A percentile compares a stretch with the other conserved stretches of the same genome.
Evolutionary conservation across 1,140 invertebrate species (phyloP).

Genomic region (Ctenoplectra terminalis): DNA sequence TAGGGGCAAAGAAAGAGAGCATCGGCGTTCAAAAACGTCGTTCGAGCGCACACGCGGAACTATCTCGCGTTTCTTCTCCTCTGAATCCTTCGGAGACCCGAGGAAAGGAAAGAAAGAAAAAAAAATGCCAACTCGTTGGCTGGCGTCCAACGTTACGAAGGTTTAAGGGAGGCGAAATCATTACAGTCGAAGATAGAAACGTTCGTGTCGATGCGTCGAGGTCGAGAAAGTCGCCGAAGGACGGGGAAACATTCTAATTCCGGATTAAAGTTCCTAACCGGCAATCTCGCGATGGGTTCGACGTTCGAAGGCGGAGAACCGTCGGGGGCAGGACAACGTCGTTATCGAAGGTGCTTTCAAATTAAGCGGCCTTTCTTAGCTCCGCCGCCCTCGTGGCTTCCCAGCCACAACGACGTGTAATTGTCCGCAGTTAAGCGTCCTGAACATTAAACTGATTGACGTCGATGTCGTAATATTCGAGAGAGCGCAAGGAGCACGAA

Average conservation of each 20-base stretch:
- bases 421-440: slow-evolving; percentile 68
- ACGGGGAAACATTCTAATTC: slow-evolving; percentile 72
- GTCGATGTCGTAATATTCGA: slow-evolving; percentile 43
- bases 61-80: neutral
- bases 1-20: neutral
- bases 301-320: slow-evolving; percentile 38
- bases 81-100: neutral
- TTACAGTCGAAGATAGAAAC: neutral
- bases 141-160: neutral
- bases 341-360: slow-evolving; percentile 75
- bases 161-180: slow-evolving; percentile 9
- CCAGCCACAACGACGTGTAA: slow-evolving; percentile 69
- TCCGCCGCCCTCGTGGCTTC: slow-evolving; percentile 49
- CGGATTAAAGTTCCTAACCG: slow-evolving; percentile 76
- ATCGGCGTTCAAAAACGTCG: neutral
- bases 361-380: slow-evolving; percentile 73
- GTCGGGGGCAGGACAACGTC: slow-evolving; percentile 62
- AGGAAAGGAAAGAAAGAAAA: too few relatives aligned
- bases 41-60: neutral
- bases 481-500: neutral
- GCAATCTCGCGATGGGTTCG: slow-evolving; percentile 73
- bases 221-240: neutral
- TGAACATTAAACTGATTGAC: slow-evolving; percentile 62
- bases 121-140: slow-evolving; percentile 6
- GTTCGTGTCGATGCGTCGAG: neutral